Conservation (phyloP, 2,888 invertebrate genomes). For the Oxycera nigricornis region DNA sequence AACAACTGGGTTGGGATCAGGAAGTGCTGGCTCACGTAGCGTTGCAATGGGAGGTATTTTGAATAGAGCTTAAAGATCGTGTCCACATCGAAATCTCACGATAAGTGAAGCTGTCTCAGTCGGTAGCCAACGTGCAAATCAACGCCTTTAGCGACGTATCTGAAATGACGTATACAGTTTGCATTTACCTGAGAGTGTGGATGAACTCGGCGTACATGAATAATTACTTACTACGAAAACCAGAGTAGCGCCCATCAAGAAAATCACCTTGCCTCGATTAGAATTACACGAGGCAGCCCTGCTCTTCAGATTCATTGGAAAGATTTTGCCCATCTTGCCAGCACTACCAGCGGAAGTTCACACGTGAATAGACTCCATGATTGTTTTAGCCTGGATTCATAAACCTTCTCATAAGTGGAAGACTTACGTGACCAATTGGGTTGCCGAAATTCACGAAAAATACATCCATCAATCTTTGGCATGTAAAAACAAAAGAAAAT, state of each 20-base stretch:
- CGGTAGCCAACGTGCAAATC: not conserved
- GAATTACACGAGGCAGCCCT: slow-evolving; percentile 15
- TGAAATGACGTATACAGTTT: not conserved
- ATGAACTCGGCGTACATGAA: not conserved
- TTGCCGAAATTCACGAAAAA: not conserved
- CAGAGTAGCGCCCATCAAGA: slow-evolving; percentile 22
- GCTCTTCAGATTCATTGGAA: not conserved
- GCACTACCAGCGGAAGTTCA: too few species aligned
- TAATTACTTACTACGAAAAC: not conserved
- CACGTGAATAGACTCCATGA: not conserved
- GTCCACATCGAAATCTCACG: not conserved
- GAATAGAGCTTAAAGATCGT: not conserved
- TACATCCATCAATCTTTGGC: not conserved
- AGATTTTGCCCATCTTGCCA: not conserved
- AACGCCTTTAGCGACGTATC: slow-evolving; percentile 19
- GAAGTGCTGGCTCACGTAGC: not conserved
- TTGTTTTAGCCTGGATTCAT: not conserved
- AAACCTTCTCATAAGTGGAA: slow-evolving; percentile 18
- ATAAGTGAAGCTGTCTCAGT: not conserved
- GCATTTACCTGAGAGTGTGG: not conserved
- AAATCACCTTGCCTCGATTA: not conserved
- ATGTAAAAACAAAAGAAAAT: slow-evolving; percentile 15
- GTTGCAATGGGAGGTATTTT: not conserved
- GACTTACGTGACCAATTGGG: slow-evolving; percentile 27
- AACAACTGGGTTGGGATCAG: not conserved